These are phyloP conservation scores for Dromiciops gliroides DNA, from an alignment of 2,113 vertebrate genomes.

Conservation along the genomic window DNA sequence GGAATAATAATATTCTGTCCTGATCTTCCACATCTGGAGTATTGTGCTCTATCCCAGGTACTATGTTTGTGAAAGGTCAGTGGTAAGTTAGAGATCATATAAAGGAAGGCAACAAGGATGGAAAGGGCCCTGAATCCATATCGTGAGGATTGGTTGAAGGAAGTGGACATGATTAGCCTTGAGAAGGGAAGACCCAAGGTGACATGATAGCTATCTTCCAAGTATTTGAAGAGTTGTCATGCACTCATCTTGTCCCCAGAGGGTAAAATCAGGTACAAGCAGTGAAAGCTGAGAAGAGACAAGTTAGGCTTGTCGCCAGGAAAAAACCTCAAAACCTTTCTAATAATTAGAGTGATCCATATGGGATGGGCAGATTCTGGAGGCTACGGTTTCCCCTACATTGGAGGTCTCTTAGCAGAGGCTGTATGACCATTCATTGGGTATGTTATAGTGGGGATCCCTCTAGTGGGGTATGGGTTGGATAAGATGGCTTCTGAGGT, in stretches of 20 bases:
- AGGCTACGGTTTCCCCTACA: background rate
- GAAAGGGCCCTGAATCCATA: background rate
- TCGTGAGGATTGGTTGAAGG: background rate
- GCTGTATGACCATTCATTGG: background rate
- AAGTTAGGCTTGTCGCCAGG: background rate
- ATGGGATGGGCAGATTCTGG: background rate
- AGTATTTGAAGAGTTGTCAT: background rate
- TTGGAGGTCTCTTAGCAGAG: background rate
- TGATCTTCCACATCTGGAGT: background rate
- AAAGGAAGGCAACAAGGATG: background rate
- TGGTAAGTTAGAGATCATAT: background rate
- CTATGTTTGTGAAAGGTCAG: background rate
- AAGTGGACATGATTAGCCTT: background rate
- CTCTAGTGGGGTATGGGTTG: background rate
- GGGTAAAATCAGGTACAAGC: background rate
- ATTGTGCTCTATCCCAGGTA: background rate
- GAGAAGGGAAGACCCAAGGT: background rate
- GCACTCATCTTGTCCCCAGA: background rate
- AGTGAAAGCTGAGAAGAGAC: background rate
- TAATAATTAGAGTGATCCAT: background rate
- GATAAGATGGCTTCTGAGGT: background rate
- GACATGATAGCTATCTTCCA: background rate
- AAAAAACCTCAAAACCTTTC: background rate
- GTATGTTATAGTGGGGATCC: background rate
- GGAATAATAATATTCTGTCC: background rate